These are phyloP conservation scores for Cetonia aurata DNA, from an alignment of 2,888 invertebrate species.

Conservation along the genomic window DNA sequence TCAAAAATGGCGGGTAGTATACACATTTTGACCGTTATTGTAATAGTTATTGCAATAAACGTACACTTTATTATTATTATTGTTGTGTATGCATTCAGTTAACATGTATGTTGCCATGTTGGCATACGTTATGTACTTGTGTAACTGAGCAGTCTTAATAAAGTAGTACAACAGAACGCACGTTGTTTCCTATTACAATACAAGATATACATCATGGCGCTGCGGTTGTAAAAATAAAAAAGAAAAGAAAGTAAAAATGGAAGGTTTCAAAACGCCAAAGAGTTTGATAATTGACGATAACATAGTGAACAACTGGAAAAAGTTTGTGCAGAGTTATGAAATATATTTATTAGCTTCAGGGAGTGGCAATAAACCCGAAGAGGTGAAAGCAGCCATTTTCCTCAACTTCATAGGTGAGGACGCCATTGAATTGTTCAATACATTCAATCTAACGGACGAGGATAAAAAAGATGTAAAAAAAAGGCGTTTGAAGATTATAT, in stretches of 20 bases:
- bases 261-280: neutral
- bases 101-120: too few species aligned
- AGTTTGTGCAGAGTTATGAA: constrained; percentile 8
- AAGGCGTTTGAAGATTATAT: constrained; percentile 44
- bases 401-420: constrained; percentile 28
- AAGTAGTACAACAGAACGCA: neutral
- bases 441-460: constrained; percentile 42
- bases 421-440: constrained; percentile 40
- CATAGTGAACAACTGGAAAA: neutral
- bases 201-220: neutral
- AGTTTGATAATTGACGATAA: neutral
- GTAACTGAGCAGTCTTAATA: constrained; percentile 7
- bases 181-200: too few species aligned
- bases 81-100: too few species aligned
- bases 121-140: too few species aligned
- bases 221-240: constrained; percentile 12
- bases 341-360: neutral
- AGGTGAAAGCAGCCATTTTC: neutral
- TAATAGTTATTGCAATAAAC: too few species aligned
- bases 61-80: too few species aligned
- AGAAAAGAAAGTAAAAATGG: neutral
- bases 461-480: constrained; percentile 36
- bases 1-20: too few species aligned
- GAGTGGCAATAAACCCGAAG: constrained; percentile 4
- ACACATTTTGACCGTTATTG: too few species aligned